These are phyloP conservation scores for Oriolus oriolus DNA, from an alignment of 2,113 vertebrate genomes.

Conservation along the genomic window DNA sequence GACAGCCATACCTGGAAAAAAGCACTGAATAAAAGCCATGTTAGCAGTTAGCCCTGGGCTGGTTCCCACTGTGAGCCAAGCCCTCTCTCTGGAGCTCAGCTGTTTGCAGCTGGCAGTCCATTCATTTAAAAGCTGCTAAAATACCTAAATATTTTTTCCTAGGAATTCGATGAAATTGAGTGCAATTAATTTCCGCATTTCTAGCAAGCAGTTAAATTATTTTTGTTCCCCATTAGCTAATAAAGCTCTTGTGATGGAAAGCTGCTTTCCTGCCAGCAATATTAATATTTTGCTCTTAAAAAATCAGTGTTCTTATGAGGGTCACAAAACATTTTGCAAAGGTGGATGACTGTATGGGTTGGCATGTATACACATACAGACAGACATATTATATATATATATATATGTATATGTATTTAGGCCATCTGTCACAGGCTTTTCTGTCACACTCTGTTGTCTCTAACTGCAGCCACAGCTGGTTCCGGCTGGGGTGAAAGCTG, in stretches of 20 bases:
- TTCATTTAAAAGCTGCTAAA: constrained; percentile 39
- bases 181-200: neutral
- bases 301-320: neutral
- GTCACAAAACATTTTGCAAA: neutral
- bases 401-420: neutral
- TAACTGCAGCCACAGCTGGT: neutral
- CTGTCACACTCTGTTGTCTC: neutral
- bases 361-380: neutral
- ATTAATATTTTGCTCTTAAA: neutral
- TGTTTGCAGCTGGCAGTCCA: neutral
- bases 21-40: neutral
- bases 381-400: neutral
- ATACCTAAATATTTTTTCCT: neutral
- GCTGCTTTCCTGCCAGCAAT: neutral
- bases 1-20: constrained; percentile 21
- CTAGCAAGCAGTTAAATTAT: neutral
- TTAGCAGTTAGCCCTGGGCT: constrained; percentile 34
- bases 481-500: constrained; percentile 18
- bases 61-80: neutral
- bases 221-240: neutral
- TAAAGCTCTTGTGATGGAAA: neutral
- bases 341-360: neutral
- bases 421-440: neutral
- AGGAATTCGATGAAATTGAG: neutral
- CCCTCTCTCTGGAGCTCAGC: neutral